Evolutionary conservation across 2,888 invertebrate species (phyloP).

Genomic region (Sphaerophoria rueppellii): DNA sequence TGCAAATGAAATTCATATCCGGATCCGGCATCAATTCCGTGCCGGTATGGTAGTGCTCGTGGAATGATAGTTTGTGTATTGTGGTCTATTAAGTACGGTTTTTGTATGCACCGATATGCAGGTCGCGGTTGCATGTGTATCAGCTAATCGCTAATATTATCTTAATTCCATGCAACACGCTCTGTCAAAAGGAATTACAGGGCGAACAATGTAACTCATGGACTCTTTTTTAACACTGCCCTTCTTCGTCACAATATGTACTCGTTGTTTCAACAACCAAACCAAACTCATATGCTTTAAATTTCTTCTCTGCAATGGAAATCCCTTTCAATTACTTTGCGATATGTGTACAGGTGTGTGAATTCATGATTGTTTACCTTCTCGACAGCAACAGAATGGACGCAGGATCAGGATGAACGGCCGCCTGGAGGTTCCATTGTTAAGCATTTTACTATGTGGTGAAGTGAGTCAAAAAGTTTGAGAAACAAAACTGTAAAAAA

Average conservation of each 20-base stretch:
- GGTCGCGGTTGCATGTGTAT: conserved; percentile 46
- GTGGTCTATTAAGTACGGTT: conserved; percentile 40
- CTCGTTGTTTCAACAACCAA: conserved; percentile 31
- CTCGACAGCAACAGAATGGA: conserved; percentile 31
- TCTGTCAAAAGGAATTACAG: conserved; percentile 62
- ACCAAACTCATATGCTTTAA: conserved; percentile 52
- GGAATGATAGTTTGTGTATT: background rate
- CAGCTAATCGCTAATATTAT: conserved; percentile 71
- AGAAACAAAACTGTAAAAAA: background rate
- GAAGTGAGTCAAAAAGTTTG: conserved; percentile 46
- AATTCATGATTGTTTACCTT: conserved; percentile 22
- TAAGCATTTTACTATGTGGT: conserved; percentile 49
- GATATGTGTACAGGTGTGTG: background rate
- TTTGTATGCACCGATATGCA: conserved; percentile 54
- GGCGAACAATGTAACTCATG: conserved; percentile 29
- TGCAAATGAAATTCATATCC: conserved; percentile 38
- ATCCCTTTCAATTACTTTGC: conserved; percentile 26
- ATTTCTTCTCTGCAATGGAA: conserved; percentile 30
- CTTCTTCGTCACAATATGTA: conserved; percentile 19
- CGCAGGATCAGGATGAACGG: conserved; percentile 1
- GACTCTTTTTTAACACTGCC: conserved; percentile 35
- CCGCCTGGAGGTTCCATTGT: conserved; percentile 39
- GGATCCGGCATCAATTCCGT: conserved; percentile 5
- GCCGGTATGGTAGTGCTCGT: background rate
- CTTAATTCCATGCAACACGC: conserved; percentile 68